Evolutionary conservation across 2,888 invertebrate genomes (phyloP).

Genomic region (Ophion costatus): DNA sequence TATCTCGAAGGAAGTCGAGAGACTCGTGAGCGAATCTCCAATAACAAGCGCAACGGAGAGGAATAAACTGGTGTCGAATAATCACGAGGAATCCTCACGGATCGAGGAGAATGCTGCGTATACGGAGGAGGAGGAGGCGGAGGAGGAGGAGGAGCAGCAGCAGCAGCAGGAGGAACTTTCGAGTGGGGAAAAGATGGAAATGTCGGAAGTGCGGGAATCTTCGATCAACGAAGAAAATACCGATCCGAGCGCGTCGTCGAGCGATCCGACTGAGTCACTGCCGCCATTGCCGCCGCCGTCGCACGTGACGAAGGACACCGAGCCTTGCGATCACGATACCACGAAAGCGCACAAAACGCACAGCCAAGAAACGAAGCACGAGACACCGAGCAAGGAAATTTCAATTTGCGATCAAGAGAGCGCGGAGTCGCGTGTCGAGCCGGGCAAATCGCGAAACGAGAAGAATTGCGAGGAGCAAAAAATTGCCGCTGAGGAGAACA

Average conservation of each 20-base stretch:
- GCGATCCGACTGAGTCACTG: not conserved
- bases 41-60: slow-evolving; percentile 13
- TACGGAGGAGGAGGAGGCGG: not conserved
- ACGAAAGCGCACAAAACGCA: slow-evolving; percentile 29
- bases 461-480: slow-evolving; percentile 69
- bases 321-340: slow-evolving; percentile 2
- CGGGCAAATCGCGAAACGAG: slow-evolving; percentile 33
- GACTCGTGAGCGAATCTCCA: slow-evolving; percentile 73
- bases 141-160: no score
- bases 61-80: not conserved
- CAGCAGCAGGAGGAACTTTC: not conserved
- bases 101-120: not conserved
- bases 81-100: slow-evolving; percentile 6
- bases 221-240: not conserved
- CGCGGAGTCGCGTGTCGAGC: slow-evolving; percentile 32
- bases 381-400: slow-evolving; percentile 37
- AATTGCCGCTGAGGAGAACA: slow-evolving; percentile 72
- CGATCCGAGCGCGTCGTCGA: not conserved
- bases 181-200: slow-evolving; percentile 17
- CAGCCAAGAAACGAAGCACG: slow-evolving; percentile 18
- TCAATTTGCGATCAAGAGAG: slow-evolving; percentile 34
- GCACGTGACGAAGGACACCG: not conserved
- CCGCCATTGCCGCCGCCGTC: not conserved
- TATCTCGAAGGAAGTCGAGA: slow-evolving; percentile 79
- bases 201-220: not conserved